Base-by-base conservation (phyloP, 2,113 vertebrate genomes). In the Brienomyrus longianalis region DNA sequence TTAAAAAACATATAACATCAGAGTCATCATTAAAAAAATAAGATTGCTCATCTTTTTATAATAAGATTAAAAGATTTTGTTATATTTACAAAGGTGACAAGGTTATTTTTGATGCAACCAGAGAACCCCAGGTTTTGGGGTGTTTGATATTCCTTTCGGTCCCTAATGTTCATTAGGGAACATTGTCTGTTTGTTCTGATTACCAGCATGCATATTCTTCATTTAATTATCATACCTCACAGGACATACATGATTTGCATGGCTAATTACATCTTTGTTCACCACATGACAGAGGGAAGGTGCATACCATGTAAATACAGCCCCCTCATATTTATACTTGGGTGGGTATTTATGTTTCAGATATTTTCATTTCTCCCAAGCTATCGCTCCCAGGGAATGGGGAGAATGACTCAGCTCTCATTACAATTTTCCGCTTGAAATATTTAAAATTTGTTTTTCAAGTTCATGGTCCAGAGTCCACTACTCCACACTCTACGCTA, bases 201-300 rank as follows among this genome's bases (percentile, higher is more conserved):
- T 70, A 83, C 87, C 80, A 54, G 52, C 80, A 70, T 90, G 87
- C 87, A 88, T 88, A 91, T 90, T 74, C 77, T 45, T 23, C 51
- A 70, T 74, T 90, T 92, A 80, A 92, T 92, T 77, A 91, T 90
- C 7, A 56, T 86, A 91, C 88, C 88, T 90, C 88, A 84, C 66
- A 89, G 87, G 83, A 80, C 56, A 80, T 47, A 47, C 88, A 88
- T 90, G 90, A 92, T 91, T 91, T 91, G 91, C 89, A 92, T 86
- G 31, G 87, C 62, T 92, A 92, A 92, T 92, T 91, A 92, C 23
- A 84, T 70, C 35, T 62, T 89, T 91, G 87, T 80, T 84, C 80
- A 21, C 19, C 88, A 88, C 48, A 88, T 80, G 51, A 39, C 35
- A 89, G 66, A 54, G 90, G 45, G 39, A 47, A 77, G 23, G 80